Percentiles rank a stretch among this genome's conserved stretches.
phyloP scores from a whole-genome alignment of 2,888 invertebrate genomes.

The Agonopterix alstromeriana region DNA sequence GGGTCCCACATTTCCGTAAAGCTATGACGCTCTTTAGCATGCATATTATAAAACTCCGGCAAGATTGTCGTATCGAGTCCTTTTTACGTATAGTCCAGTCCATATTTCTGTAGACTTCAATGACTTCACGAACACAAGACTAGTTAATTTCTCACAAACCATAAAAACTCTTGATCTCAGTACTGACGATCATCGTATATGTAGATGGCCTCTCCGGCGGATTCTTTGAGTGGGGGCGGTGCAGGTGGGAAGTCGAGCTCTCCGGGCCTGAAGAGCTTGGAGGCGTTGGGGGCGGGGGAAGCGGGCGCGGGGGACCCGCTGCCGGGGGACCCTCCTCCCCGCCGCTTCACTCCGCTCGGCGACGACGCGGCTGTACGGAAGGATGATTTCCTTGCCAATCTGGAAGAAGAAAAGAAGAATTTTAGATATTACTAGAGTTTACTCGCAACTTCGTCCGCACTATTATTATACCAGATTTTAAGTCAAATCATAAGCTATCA shows the following conservation, averaged over 20 bases:
- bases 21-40: constrained; percentile 32
- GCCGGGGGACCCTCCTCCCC: constrained; percentile 61
- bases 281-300: constrained; percentile 68
- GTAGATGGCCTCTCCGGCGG: constrained; percentile 81
- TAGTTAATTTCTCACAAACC: constrained; percentile 24
- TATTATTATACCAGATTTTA: no score
- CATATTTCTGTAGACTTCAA: not conserved
- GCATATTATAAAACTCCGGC: constrained; percentile 36
- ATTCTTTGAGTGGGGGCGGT: constrained; percentile 75
- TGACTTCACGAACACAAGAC: constrained; percentile 18
- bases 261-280: constrained; percentile 66
- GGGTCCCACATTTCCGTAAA: constrained; percentile 53
- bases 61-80: constrained; percentile 39
- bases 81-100: not conserved
- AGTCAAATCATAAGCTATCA: no score
- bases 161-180: constrained; percentile 28
- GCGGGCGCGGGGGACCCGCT: constrained; percentile 62
- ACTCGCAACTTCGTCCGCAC: no score
- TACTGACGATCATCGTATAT: constrained; percentile 70
- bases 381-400: constrained; percentile 82
- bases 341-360: constrained; percentile 62
- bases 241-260: constrained; percentile 63
- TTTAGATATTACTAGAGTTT: no score
- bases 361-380: constrained; percentile 71
- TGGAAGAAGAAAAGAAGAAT: constrained; percentile 17